phyloP scores from a whole-genome alignment of 2,113 vertebrate genomes.

The Thinocorus orbignyianus region DNA sequence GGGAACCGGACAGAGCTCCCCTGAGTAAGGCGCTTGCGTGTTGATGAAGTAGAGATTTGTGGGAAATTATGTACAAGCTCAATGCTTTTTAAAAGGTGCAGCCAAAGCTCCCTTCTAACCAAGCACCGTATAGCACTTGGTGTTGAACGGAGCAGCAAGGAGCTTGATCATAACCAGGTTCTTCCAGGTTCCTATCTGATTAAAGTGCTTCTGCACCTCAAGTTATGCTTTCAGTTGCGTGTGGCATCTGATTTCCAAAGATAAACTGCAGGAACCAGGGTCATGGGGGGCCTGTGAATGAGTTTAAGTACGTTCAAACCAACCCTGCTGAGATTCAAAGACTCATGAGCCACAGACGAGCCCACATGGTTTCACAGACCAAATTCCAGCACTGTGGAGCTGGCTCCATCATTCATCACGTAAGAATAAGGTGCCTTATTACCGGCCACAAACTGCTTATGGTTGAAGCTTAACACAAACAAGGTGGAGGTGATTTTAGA shows the following conservation, averaged over 20 bases:
- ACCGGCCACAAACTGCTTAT: neutral
- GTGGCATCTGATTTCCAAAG: neutral
- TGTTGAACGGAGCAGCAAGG: neutral
- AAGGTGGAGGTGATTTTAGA: neutral
- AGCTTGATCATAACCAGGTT: neutral
- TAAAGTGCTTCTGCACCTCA: neutral
- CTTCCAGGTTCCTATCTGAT: neutral
- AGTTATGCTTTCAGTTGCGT: fast-evolving
- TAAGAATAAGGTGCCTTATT: neutral
- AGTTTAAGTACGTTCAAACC: neutral
- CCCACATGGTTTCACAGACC: neutral
- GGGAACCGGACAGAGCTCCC: neutral
- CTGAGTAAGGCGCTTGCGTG: neutral
- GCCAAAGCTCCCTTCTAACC: neutral
- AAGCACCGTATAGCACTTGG: neutral
- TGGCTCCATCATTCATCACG: neutral
- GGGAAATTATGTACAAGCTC: neutral
- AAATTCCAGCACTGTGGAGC: neutral
- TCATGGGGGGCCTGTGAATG: neutral
- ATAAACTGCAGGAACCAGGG: neutral
- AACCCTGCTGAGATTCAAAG: fast-evolving
- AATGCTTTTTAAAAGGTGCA: neutral
- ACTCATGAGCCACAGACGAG: neutral
- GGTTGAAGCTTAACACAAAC: neutral
- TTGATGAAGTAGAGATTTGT: neutral